Evolutionary conservation across 2,888 invertebrate genomes (phyloP).

Genomic region (Abrostola tripartita): DNA sequence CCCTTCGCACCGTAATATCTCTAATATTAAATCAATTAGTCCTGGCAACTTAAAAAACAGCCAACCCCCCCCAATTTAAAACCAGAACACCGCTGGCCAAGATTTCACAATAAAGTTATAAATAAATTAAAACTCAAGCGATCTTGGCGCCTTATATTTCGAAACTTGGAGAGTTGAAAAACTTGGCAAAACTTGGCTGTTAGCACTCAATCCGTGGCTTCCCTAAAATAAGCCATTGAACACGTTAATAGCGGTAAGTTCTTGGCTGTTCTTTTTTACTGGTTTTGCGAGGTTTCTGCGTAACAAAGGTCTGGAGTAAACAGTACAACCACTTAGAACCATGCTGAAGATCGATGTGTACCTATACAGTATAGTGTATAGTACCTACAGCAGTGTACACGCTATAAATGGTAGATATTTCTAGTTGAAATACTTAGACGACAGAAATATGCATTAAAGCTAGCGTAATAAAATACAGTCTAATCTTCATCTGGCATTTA

Average conservation of each 20-base stretch:
- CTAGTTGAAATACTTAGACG: too few species aligned
- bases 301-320: neutral
- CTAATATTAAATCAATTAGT: too few species aligned
- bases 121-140: neutral
- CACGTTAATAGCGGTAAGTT: conserved; percentile 55
- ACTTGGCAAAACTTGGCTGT: conserved; percentile 9
- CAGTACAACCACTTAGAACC: too few species aligned
- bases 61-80: too few species aligned
- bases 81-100: neutral
- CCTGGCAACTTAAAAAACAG: too few species aligned
- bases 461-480: too few species aligned
- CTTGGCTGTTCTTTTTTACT: conserved; percentile 44
- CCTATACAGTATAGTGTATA: too few species aligned
- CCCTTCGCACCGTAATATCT: too few species aligned
- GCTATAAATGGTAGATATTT: too few species aligned
- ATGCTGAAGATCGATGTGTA: neutral
- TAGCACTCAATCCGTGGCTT: conserved; percentile 32
- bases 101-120: neutral
- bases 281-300: neutral
- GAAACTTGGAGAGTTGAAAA: neutral
- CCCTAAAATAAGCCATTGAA: conserved; percentile 56
- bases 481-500: too few species aligned
- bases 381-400: too few species aligned
- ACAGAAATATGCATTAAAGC: too few species aligned
- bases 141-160: conserved; percentile 2